Evolutionary conservation across 2,888 invertebrate species (phyloP).

Genomic region (Andrena bicolor): DNA sequence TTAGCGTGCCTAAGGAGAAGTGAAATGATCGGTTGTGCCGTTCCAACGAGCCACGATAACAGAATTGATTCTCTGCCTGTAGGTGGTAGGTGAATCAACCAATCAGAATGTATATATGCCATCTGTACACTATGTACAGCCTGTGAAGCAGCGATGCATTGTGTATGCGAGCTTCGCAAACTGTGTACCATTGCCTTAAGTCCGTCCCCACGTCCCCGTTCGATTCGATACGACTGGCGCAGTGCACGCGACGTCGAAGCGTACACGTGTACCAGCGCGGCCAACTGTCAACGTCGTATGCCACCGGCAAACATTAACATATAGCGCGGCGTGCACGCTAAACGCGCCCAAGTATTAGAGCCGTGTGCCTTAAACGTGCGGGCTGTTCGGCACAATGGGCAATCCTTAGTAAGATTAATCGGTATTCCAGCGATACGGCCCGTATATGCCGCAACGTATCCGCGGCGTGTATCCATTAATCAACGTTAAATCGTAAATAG

Average conservation of each 20-base stretch:
- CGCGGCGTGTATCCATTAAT: conserved; percentile 40
- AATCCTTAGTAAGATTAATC: conserved; percentile 56
- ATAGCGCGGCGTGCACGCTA: neutral
- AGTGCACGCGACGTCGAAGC: conserved; percentile 8
- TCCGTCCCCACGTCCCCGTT: conserved; percentile 47
- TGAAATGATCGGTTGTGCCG: neutral
- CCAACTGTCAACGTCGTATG: conserved; percentile 9
- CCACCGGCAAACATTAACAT: conserved; percentile 26
- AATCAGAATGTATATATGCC: conserved; percentile 40
- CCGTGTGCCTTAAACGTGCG: conserved; percentile 24
- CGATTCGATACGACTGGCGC: conserved; percentile 42
- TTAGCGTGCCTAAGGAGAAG: neutral
- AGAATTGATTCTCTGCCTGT: conserved; percentile 23
- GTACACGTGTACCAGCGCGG: neutral
- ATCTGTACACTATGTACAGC: conserved; percentile 2
- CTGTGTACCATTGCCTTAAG: conserved; percentile 60
- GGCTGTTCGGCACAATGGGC: conserved; percentile 33
- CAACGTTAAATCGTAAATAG: conserved; percentile 56
- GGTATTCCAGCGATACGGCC: conserved; percentile 28
- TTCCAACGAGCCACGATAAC: conserved; percentile 17
- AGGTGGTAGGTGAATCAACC: conserved; percentile 41
- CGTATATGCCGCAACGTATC: conserved; percentile 31
- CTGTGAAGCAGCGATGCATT: conserved; percentile 30
- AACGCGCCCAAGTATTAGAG: conserved; percentile 34
- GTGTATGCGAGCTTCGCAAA: conserved; percentile 49